Conservation (phyloP, 2,888 invertebrate species). For the Folsomia candida region DNA sequence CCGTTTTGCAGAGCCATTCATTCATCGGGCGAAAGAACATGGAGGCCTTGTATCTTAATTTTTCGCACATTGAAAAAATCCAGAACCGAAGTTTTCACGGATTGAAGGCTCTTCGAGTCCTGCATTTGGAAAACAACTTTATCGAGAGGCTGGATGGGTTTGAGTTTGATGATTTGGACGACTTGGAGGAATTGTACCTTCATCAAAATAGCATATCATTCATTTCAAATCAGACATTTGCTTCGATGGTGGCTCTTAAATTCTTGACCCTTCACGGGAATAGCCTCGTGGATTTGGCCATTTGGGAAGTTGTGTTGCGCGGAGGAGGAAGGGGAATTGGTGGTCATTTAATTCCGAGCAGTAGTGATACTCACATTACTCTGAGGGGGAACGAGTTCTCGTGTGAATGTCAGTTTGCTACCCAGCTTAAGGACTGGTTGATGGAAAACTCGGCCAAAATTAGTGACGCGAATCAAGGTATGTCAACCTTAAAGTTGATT, state of each 20-base stretch:
- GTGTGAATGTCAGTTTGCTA: conserved; percentile 77
- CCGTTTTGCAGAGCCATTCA: conserved; percentile 72
- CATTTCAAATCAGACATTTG: conserved; percentile 71
- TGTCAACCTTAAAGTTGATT: too few species aligned
- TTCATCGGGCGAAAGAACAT: conserved; percentile 81
- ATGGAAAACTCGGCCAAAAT: conserved; percentile 65
- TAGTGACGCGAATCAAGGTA: conserved; percentile 62
- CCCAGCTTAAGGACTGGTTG: conserved; percentile 73
- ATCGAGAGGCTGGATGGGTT: conserved; percentile 69
- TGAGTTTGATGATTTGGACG: conserved; percentile 76
- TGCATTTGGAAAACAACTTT: conserved; percentile 73
- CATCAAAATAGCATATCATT: conserved; percentile 70
- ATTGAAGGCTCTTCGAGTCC: conserved; percentile 69
- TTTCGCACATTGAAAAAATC: conserved; percentile 72
- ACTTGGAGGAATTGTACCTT: conserved; percentile 68
- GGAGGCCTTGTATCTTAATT: conserved; percentile 72
- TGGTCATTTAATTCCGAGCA: background rate
- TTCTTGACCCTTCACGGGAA: conserved; percentile 71
- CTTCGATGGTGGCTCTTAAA: conserved; percentile 64
- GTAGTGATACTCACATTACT: conserved; percentile 54
- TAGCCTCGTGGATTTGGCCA: conserved; percentile 65
- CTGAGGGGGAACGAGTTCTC: conserved; percentile 69
- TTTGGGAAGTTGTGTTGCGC: conserved; percentile 63
- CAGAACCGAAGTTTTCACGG: conserved; percentile 82
- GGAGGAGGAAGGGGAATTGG: background rate